Conservation (phyloP, 2,797 vertebrate species). For the Tamandua tetradactyla region DNA sequence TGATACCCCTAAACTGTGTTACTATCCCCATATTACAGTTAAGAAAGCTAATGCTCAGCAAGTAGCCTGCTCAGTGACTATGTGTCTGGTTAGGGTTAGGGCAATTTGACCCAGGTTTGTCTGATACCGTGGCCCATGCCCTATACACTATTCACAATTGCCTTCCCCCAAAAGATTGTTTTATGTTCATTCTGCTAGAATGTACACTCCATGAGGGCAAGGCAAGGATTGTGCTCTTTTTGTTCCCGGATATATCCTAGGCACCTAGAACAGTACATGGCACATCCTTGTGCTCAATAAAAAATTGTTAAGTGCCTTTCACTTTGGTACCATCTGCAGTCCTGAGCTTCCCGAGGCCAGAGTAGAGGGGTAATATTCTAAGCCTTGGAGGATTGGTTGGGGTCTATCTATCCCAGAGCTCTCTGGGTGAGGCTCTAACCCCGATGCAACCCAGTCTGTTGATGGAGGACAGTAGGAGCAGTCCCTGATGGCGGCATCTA, state of each 20-base stretch:
- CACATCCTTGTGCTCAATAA: not conserved
- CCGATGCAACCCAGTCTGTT: not conserved
- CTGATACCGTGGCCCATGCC: not conserved
- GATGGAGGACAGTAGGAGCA: not conserved
- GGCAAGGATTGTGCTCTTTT: conserved; percentile 8
- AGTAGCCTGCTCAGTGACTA: not conserved
- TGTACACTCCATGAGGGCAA: not conserved
- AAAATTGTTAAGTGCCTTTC: not conserved
- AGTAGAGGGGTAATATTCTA: not conserved
- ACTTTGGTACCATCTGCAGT: not conserved
- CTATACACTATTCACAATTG: not conserved
- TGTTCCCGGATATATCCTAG: not conserved
- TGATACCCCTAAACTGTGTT: not conserved
- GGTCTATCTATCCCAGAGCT: not conserved
- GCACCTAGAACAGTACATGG: not conserved
- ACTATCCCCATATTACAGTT: not conserved
- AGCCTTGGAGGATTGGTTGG: not conserved
- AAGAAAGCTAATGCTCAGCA: not conserved
- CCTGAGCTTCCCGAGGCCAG: not conserved
- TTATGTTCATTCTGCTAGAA: not conserved
- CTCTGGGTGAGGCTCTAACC: not conserved
- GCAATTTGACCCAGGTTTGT: not conserved
- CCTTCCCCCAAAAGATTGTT: not conserved
- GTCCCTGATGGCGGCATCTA: not conserved
- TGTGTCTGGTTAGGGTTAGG: not conserved